Conservation (phyloP, 2,113 vertebrate species). For the Conger conger region DNA sequence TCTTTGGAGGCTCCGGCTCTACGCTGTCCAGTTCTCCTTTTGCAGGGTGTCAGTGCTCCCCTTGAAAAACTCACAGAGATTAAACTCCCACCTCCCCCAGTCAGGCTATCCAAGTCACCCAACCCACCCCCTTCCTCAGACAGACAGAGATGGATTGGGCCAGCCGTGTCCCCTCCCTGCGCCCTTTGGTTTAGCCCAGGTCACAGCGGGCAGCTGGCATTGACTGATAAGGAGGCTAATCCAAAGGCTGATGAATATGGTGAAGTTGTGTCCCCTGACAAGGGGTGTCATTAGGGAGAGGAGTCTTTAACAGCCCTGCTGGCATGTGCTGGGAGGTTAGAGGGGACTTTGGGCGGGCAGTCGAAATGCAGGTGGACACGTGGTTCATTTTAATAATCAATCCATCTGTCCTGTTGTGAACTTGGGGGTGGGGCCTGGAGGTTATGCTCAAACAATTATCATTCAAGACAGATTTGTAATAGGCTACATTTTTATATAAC, state of each 20-base stretch:
- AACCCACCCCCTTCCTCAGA: slow-evolving; percentile 59
- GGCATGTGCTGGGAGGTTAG: slow-evolving; percentile 24
- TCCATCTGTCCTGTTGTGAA: background rate
- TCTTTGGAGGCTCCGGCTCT: slow-evolving; percentile 57
- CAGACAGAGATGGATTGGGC: slow-evolving; percentile 72
- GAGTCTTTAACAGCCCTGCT: slow-evolving; percentile 57
- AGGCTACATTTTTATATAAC: too few species aligned
- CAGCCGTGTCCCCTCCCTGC: slow-evolving; percentile 55
- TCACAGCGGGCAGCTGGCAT: slow-evolving; percentile 63
- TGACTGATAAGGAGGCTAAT: slow-evolving; percentile 66
- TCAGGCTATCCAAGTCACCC: slow-evolving; percentile 27
- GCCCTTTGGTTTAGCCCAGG: slow-evolving; percentile 44
- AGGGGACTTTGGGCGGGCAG: background rate
- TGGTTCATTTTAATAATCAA: background rate
- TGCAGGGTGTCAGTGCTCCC: slow-evolving; percentile 63
- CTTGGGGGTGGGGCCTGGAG: background rate
- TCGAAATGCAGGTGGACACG: background rate
- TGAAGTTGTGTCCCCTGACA: slow-evolving; percentile 64
- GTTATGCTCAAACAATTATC: background rate
- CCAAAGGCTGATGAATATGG: slow-evolving; percentile 57
- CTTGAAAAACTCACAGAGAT: slow-evolving; percentile 61
- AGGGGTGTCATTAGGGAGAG: slow-evolving; percentile 63
- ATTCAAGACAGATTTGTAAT: too few species aligned
- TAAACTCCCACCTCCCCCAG: slow-evolving; percentile 54
- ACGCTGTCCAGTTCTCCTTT: slow-evolving; percentile 59